Evolutionary conservation across 2,113 vertebrate genomes (phyloP).

Genomic region (Alexandromys fortis): DNA sequence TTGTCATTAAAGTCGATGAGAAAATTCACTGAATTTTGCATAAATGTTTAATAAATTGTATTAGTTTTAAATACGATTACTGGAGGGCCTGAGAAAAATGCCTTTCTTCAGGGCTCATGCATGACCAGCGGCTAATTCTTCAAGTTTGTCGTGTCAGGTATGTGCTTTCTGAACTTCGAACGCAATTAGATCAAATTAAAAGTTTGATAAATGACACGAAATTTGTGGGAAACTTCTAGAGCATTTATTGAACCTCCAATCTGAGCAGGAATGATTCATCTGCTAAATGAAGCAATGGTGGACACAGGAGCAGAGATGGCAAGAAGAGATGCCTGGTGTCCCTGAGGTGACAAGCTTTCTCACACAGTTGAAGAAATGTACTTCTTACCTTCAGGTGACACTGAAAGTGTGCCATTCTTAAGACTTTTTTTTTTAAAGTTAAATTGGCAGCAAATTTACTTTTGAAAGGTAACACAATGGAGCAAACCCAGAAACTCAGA

Average conservation of each 20-base stretch:
- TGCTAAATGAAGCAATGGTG: background rate
- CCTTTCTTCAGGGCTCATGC: constrained; percentile 49
- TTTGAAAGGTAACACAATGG: background rate
- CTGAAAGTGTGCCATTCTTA: background rate
- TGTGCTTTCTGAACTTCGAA: constrained; percentile 68
- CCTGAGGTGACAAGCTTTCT: background rate
- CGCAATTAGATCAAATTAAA: constrained; percentile 73
- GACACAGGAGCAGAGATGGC: background rate
- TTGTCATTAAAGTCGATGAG: constrained; percentile 64
- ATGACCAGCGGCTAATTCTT: constrained; percentile 75
- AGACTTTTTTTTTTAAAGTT: background rate
- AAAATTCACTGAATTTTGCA: constrained; percentile 56
- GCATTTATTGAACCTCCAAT: constrained; percentile 34
- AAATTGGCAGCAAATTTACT: background rate
- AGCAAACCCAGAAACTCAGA: background rate
- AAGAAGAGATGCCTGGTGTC: background rate
- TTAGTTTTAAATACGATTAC: constrained; percentile 66
- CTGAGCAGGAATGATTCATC: background rate
- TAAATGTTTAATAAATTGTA: constrained; percentile 53
- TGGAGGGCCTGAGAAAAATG: constrained; percentile 39
- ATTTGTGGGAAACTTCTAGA: constrained; percentile 41
- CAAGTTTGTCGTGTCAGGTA: constrained; percentile 63
- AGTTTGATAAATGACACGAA: constrained; percentile 54
- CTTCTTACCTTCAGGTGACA: background rate
- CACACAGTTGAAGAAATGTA: background rate